Percentiles rank a stretch among this genome's conserved stretches.
Conservation (phyloP, 53 echinoderm and acorn worm genomes). For the Actinopyga echinites region DNA sequence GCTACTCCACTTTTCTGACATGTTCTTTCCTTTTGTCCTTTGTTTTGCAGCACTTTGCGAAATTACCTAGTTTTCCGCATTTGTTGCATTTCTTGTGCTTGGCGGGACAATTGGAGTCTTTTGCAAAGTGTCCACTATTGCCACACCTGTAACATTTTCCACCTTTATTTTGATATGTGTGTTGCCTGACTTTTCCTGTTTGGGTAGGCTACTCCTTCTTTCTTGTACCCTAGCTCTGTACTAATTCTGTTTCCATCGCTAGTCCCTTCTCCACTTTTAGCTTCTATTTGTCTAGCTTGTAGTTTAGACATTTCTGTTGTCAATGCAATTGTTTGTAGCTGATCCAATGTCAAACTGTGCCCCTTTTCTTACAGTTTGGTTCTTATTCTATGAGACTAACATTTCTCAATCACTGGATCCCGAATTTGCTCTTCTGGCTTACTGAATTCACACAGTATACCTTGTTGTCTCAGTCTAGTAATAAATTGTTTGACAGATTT, state of each 20-base stretch:
- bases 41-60: slow-evolving; percentile 47
- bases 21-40: slow-evolving; percentile 4
- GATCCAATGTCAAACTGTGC: slow-evolving; percentile 43
- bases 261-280: no score
- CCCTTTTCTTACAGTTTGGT: slow-evolving; percentile 53
- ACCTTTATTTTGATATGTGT: not conserved
- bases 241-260: not conserved
- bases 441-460: slow-evolving; percentile 44
- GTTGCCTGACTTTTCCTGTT: not conserved
- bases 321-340: slow-evolving; percentile 42
- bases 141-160: slow-evolving; percentile 50
- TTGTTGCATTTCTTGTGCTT: slow-evolving; percentile 45
- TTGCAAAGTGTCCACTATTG: slow-evolving; percentile 55
- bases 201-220: slow-evolving; percentile 28
- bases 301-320: slow-evolving; percentile 53
- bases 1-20: not conserved
- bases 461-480: slow-evolving; percentile 45
- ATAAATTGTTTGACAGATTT: slow-evolving; percentile 54
- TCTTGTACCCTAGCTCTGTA: slow-evolving; percentile 21
- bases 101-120: slow-evolving; percentile 53
- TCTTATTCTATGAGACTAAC: slow-evolving; percentile 53
- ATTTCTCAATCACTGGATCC: slow-evolving; percentile 63
- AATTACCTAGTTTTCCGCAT: slow-evolving; percentile 44
- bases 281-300: slow-evolving; percentile 44
- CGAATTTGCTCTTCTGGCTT: not conserved